These are phyloP conservation scores for Boloria euphrosyne DNA, from an alignment of 2,888 invertebrate species.

Conservation along the genomic window DNA sequence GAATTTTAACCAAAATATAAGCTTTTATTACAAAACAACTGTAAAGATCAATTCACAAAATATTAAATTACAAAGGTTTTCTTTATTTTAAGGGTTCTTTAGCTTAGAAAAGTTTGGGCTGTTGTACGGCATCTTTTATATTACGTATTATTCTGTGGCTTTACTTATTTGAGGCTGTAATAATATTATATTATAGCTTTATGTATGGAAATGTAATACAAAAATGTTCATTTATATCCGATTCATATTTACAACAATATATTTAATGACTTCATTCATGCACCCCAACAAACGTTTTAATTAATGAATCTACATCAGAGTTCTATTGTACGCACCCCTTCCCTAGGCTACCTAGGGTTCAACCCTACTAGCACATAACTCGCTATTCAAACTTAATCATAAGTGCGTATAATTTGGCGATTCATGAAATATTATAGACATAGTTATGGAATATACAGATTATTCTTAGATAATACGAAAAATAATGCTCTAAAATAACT, in stretches of 20 bases:
- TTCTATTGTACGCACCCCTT: background rate
- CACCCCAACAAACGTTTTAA: conserved; percentile 18
- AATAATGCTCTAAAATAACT: too few relatives aligned
- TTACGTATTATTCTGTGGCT: background rate
- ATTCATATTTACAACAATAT: background rate
- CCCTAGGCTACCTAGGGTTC: conserved; percentile 9
- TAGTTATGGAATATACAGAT: too few relatives aligned
- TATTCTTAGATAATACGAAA: too few relatives aligned
- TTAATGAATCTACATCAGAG: background rate
- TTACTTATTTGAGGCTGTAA: background rate
- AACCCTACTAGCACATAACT: background rate
- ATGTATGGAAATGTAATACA: too few relatives aligned
- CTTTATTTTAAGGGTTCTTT: conserved; percentile 7
- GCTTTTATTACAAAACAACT: background rate
- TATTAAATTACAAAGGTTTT: conserved; percentile 14
- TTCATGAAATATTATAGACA: too few relatives aligned
- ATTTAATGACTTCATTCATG: conserved; percentile 21
- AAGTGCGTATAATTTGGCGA: too few relatives aligned
- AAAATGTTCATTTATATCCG: too few relatives aligned
- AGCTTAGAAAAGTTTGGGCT: background rate
- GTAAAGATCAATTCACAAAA: conserved; percentile 1
- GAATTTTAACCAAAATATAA: background rate
- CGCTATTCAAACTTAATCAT: too few relatives aligned
- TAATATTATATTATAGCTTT: too few relatives aligned
- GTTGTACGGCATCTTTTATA: conserved; percentile 11